Evolutionary conservation across 2,797 vertebrate species (phyloP), one percentile per base, ranked within the genome.

Genomic region (Echeneis naucrates): DNA sequence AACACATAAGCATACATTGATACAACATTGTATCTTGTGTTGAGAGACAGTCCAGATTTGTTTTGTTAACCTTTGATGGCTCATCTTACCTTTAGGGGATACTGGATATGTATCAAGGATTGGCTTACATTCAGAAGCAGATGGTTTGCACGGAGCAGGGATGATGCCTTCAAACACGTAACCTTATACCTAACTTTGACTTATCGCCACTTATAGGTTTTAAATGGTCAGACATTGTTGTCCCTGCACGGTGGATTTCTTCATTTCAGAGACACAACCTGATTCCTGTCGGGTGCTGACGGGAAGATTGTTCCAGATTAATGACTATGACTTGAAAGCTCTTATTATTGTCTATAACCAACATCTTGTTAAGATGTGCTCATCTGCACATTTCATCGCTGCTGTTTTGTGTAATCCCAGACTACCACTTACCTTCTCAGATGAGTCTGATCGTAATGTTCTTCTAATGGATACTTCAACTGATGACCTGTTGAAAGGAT

Each of bases 121-220:
- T 56, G 62, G 72, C 80, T 86, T 83, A 80, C 76, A 50, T 84
- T 44, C 52, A 62, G 67, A 4, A 78, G 79, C 90, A 92, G 87
- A 83, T 91, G 90, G 88, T 78, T 56, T 67, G 60, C 73, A 72
- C 67, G 26, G 40, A 58, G 63, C 66, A 65, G 21, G 63, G 69
- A 61, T 68, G 78, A 88, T 84, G 68, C 73, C 86, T 89, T 86
- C 76, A 83, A 85, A 89, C 82, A 64, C 51, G 88, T 80, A 92
- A 92, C 74, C 57, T 24, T 72, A 88, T 47, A 74, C 72, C 50
- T 51, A 57, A 50, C 68, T 62, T 58, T 82, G 70, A 82, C 64
- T 72, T 72, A 78, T 81, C 72, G 62, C 50, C 72, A 72, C 58
- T 69, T 55, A 27, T 63, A 55, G 33, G 56, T 68, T 84, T 82